Conservation (phyloP, 2,113 vertebrate species). For the Calidris pygmaea region DNA sequence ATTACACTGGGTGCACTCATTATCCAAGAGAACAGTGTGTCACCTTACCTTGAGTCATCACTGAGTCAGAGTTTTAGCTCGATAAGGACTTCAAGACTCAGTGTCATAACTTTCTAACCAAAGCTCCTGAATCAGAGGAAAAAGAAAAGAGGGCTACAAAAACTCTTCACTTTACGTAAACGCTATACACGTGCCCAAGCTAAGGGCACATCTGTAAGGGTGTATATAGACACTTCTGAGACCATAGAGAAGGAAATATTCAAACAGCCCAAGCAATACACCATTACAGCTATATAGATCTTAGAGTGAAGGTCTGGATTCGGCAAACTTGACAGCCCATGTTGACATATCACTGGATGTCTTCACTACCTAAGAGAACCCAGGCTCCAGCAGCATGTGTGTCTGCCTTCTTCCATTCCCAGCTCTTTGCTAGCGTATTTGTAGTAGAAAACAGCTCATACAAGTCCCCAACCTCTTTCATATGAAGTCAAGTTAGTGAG, state of each 20-base stretch:
- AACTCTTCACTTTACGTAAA: neutral
- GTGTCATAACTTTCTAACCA: neutral
- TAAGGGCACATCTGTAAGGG: neutral
- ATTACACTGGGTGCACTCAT: neutral
- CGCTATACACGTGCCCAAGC: neutral
- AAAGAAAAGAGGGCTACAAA: neutral
- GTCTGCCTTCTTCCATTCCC: neutral
- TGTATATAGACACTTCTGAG: neutral
- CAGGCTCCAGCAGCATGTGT: neutral
- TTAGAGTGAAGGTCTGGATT: neutral
- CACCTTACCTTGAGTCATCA: slow-evolving; percentile 48
- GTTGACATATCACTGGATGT: neutral
- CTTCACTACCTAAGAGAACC: neutral
- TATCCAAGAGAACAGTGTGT: slow-evolving; percentile 17
- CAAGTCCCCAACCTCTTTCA: neutral
- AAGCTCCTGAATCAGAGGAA: neutral
- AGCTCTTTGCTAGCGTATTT: neutral
- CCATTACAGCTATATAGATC: neutral
- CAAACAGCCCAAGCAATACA: neutral
- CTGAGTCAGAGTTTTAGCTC: slow-evolving; percentile 25
- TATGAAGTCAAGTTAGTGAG: neutral
- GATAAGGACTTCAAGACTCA: neutral
- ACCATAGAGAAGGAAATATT: neutral
- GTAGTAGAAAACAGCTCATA: neutral
- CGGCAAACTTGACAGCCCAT: neutral